A percentile compares a stretch with the other conserved stretches of the same genome.
Evolutionary conservation across 2,113 vertebrate genomes (phyloP).

Genomic region (Stigmatopora nigra): DNA sequence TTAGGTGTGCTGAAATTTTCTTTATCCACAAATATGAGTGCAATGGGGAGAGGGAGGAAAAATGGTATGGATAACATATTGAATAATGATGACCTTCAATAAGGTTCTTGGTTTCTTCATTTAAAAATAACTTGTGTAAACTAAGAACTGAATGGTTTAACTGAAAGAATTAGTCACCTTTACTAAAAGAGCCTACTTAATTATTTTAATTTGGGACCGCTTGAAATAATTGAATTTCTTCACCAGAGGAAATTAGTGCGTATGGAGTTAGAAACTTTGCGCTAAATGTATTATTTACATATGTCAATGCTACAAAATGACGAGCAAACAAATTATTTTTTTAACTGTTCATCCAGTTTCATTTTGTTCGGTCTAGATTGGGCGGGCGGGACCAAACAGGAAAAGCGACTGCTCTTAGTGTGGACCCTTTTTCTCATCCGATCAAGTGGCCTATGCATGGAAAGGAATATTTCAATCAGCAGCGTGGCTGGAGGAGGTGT

Average conservation of each 20-base stretch:
- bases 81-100: background rate
- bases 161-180: background rate
- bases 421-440: constrained; percentile 46
- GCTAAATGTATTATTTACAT: background rate
- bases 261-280: background rate
- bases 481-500: constrained; percentile 60
- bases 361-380: background rate
- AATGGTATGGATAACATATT: too few species aligned
- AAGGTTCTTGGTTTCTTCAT: background rate
- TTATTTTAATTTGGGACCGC: too few species aligned
- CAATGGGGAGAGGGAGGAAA: background rate
- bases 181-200: too few species aligned
- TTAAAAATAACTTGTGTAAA: background rate
- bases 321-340: background rate
- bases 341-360: background rate
- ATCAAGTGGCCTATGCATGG: constrained; percentile 63
- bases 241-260: background rate
- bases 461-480: constrained; percentile 71
- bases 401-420: too few species aligned
- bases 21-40: background rate
- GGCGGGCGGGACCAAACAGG: too few species aligned
- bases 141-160: background rate
- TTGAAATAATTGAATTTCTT: background rate
- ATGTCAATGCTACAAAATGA: background rate
- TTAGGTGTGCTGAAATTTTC: too few species aligned